A percentile compares a stretch with the other conserved stretches of the same genome.
Conservation (phyloP, 2,113 vertebrate genomes). For the Trichomycterus rosablanca region DNA sequence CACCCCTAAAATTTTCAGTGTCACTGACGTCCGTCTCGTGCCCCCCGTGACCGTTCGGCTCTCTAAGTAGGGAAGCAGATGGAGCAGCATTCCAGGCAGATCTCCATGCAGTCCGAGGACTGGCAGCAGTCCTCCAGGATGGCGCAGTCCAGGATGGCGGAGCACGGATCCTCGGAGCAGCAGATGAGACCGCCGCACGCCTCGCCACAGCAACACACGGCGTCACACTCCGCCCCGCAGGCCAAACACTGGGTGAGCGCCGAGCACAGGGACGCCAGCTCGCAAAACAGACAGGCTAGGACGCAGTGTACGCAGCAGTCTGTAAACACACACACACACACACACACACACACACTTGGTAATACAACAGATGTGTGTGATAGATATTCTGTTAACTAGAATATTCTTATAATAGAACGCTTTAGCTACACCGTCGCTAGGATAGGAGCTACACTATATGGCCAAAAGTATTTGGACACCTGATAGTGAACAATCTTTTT, state of each 20-base stretch:
- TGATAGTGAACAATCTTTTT: too few species aligned
- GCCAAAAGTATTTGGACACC: too few species aligned
- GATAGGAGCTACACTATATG: too few species aligned
- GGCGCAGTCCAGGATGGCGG: constrained; percentile 62
- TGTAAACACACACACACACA: constrained; percentile 39
- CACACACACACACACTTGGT: too few species aligned
- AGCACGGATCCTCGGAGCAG: constrained; percentile 58
- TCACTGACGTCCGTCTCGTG: too few species aligned
- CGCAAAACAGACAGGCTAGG: constrained; percentile 74
- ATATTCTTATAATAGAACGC: too few species aligned
- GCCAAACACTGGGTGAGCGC: constrained; percentile 62
- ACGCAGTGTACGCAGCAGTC: constrained; percentile 73
- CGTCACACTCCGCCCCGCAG: constrained; percentile 59
- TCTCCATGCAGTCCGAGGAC: constrained; percentile 72
- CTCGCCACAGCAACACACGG: constrained; percentile 59
- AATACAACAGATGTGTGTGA: too few species aligned
- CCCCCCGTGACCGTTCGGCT: too few species aligned
- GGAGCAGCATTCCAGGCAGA: constrained; percentile 75
- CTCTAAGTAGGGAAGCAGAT: constrained; percentile 71
- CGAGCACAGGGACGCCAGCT: constrained; percentile 68
- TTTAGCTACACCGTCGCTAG: too few species aligned
- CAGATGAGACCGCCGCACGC: constrained; percentile 46
- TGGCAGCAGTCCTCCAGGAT: constrained; percentile 70
- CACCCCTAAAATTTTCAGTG: too few species aligned
- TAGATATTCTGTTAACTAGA: too few species aligned